Evolutionary conservation across 1,140 invertebrate genomes (phyloP).

Genomic region (Aphis craccivora): DNA sequence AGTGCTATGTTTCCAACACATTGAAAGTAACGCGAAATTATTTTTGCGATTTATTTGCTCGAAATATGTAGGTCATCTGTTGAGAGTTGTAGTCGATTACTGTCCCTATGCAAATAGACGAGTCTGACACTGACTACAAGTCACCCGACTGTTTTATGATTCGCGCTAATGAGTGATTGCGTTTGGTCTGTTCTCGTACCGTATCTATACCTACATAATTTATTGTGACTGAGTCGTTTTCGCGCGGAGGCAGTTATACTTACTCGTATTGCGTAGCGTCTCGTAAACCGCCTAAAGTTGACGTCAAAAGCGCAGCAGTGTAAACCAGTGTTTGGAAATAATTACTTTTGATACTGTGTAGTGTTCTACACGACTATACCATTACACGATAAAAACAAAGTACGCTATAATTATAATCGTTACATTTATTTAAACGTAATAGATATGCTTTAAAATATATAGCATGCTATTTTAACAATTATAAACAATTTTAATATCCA

Average conservation of each 20-base stretch:
- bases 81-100: neutral
- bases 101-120: neutral
- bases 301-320: neutral
- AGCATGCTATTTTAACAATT: no score
- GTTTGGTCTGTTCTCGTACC: neutral
- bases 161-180: no score
- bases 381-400: neutral
- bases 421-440: neutral
- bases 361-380: no score
- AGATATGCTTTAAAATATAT: neutral
- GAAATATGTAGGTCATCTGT: neutral
- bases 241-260: neutral
- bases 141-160: no score
- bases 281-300: neutral
- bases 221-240: neutral
- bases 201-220: neutral
- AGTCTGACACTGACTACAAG: no score
- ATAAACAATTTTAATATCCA: no score
- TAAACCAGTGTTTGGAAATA: neutral
- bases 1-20: neutral
- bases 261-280: neutral
- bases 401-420: neutral
- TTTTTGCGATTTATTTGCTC: neutral
- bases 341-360: neutral
- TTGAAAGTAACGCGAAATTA: neutral